These are phyloP conservation scores for Meiosimyza decipiens DNA, from an alignment of 2,888 invertebrate species.

Conservation along the genomic window DNA sequence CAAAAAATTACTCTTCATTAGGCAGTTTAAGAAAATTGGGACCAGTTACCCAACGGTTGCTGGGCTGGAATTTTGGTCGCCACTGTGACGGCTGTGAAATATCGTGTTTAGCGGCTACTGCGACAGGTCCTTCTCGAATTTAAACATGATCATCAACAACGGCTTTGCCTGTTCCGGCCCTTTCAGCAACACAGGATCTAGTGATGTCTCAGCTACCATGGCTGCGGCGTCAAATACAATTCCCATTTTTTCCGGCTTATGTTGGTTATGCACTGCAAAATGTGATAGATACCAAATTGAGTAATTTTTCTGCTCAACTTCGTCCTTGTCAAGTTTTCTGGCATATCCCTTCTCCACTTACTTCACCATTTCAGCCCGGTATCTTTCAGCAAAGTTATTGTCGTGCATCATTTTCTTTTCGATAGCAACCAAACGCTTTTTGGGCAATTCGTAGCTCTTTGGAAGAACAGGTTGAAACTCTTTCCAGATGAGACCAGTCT, in stretches of 20 bases:
- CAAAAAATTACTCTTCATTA: background rate
- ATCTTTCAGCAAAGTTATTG: conserved; percentile 40
- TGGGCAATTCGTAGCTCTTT: conserved; percentile 42
- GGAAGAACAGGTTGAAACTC: conserved; percentile 18
- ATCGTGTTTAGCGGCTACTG: conserved; percentile 41
- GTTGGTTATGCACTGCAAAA: conserved; percentile 49
- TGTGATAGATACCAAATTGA: conserved; percentile 52
- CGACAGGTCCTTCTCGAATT: too few species aligned
- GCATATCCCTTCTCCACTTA: conserved; percentile 47
- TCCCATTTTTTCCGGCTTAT: conserved; percentile 49
- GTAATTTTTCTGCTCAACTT: background rate
- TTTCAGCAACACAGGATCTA: conserved; percentile 48
- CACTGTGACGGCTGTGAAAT: conserved; percentile 42
- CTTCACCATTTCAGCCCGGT: conserved; percentile 39
- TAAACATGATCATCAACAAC: conserved; percentile 18
- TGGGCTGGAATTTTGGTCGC: conserved; percentile 14
- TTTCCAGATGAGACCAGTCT: conserved; percentile 40
- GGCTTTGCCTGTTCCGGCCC: conserved; percentile 53
- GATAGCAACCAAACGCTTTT: conserved; percentile 37
- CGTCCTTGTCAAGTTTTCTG: conserved; percentile 26
- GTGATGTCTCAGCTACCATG: conserved; percentile 41
- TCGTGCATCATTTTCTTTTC: conserved; percentile 36
- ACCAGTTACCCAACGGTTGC: conserved; percentile 34
- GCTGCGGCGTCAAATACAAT: conserved; percentile 57
- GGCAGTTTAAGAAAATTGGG: conserved; percentile 40